phyloP scores from a whole-genome alignment of 2,113 vertebrate species.

The Lethenteron reissneri region DNA sequence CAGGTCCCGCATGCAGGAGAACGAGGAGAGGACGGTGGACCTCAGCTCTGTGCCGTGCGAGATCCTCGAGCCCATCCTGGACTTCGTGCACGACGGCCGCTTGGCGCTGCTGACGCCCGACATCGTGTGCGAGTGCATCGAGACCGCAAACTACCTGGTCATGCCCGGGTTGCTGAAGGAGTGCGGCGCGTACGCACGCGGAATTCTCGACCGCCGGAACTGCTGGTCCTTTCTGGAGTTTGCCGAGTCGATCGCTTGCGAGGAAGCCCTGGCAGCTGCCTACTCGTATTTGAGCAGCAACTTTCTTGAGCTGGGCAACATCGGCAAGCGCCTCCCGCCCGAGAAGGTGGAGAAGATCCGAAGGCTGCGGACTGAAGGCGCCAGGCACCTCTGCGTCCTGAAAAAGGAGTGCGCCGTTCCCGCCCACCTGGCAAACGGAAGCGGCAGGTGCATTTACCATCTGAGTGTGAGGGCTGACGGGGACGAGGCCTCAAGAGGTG shows the following conservation, averaged over 20 bases:
- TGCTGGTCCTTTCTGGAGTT: conserved; percentile 24
- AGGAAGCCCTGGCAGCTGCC: conserved; percentile 22
- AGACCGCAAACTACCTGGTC: conserved; percentile 28
- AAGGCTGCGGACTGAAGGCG: conserved; percentile 16
- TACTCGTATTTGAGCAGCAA: conserved; percentile 24
- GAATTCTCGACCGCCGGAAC: conserved; percentile 19
- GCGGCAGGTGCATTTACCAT: not conserved
- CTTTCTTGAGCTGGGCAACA: conserved; percentile 23
- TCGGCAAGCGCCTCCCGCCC: conserved; percentile 16
- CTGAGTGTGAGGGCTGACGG: conserved; percentile 12
- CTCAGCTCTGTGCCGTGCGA: conserved; percentile 25
- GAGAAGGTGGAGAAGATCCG: conserved; percentile 17
- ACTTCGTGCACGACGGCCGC: conserved; percentile 23
- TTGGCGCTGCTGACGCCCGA: conserved; percentile 16
- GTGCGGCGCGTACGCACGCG: conserved; percentile 20
- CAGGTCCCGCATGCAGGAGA: conserved; percentile 33
- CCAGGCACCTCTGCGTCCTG: conserved; percentile 21
- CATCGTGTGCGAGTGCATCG: conserved; percentile 14
- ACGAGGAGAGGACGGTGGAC: conserved; percentile 17
- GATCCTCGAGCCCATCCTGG: conserved; percentile 24
- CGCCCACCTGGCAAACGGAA: conserved; percentile 16
- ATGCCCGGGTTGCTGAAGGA: conserved; percentile 21
- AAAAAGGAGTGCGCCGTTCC: conserved; percentile 23
- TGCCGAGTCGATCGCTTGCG: conserved; percentile 24
- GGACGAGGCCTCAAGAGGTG: conserved; percentile 7